These are phyloP conservation scores for Loriculus beryllinus DNA, from an alignment of 2,797 vertebrate genomes.

Conservation along the genomic window DNA sequence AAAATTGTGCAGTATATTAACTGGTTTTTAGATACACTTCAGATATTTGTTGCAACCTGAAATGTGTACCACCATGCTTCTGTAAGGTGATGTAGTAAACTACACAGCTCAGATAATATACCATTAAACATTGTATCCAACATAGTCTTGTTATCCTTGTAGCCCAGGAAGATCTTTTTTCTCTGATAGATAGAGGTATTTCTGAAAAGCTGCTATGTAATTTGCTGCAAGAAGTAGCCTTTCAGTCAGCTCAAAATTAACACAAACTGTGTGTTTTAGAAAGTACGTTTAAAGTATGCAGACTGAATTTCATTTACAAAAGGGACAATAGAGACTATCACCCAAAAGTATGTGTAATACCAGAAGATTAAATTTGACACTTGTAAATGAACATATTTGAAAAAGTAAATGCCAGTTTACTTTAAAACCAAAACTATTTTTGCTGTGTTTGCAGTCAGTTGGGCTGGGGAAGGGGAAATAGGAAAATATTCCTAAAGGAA, in stretches of 20 bases:
- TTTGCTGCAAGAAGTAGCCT: not conserved
- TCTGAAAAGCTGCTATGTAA: not conserved
- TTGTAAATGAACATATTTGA: not conserved
- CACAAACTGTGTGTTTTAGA: not conserved
- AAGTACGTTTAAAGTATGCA: not conserved
- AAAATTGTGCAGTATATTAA: not conserved
- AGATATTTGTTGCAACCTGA: not conserved
- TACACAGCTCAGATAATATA: not conserved
- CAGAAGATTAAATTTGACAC: not conserved
- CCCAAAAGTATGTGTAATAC: not conserved
- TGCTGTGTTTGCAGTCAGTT: not conserved
- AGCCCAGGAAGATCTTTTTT: not conserved
- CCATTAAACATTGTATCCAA: not conserved
- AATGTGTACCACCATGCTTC: not conserved
- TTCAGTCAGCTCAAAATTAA: not conserved
- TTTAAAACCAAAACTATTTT: not conserved
- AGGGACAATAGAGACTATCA: not conserved
- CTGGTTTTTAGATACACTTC: not conserved
- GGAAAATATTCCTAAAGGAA: not conserved
- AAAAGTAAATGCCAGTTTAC: not conserved
- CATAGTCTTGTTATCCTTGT: not conserved
- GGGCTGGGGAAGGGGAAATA: not conserved
- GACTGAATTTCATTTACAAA: not conserved
- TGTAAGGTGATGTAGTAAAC: not conserved
- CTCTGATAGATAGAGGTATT: not conserved